phyloP scores from a whole-genome alignment of 1,140 invertebrate species.

The Rhagoletis pomonella region DNA sequence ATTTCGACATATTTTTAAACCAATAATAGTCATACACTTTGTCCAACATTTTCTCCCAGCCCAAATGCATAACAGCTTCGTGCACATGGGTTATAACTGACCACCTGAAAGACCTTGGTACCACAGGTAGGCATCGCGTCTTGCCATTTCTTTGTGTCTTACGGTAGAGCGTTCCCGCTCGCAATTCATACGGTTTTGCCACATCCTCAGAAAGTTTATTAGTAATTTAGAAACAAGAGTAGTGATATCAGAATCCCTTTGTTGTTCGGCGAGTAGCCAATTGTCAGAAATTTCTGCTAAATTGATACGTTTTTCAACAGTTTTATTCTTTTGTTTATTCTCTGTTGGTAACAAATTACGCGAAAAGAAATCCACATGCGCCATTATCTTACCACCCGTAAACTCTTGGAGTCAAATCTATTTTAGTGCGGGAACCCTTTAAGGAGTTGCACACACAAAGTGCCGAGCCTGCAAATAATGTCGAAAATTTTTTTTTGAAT shows the following conservation, averaged over 20 bases:
- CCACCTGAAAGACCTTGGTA: constrained; percentile 64
- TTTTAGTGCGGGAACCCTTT: constrained; percentile 64
- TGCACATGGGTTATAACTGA: constrained; percentile 69
- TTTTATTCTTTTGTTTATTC: too few species aligned
- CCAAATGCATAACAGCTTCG: constrained; percentile 61
- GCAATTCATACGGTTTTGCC: constrained; percentile 59
- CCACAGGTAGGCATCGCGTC: constrained; percentile 64
- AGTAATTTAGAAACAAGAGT: constrained; percentile 52
- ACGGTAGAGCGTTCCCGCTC: constrained; percentile 60
- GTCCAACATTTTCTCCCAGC: constrained; percentile 65
- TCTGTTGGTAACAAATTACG: constrained; percentile 59
- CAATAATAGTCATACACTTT: constrained; percentile 62
- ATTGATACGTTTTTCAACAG: neutral
- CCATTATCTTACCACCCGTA: constrained; percentile 68
- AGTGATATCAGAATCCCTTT: constrained; percentile 53
- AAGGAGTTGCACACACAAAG: constrained; percentile 62
- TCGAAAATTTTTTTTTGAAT: constrained; percentile 66
- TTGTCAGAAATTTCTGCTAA: constrained; percentile 59
- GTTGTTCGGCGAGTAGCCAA: constrained; percentile 55
- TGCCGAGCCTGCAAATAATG: constrained; percentile 66
- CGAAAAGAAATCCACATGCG: constrained; percentile 63
- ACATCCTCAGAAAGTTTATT: constrained; percentile 49
- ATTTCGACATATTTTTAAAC: constrained; percentile 62
- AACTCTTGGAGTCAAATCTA: constrained; percentile 67
- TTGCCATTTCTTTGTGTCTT: constrained; percentile 59